Base-by-base conservation (phyloP, 2,888 invertebrate genomes). In the Acholoe squamosa region DNA sequence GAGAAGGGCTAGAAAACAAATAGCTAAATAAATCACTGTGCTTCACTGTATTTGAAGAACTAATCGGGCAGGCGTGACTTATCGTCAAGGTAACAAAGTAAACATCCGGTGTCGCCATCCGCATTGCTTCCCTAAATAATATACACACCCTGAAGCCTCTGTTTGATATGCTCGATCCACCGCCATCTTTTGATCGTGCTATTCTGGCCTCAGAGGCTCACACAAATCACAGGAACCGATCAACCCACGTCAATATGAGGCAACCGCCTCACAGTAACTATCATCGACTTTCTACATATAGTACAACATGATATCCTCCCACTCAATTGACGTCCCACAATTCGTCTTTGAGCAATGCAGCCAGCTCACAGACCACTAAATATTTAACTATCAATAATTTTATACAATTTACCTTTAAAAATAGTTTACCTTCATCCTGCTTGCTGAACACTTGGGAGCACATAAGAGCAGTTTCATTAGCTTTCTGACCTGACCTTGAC, bases 11-110 rank as follows among this genome's bases (percentile, higher is more conserved):
- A 80, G 80, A 43, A 43, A 80, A 80, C 80, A 80, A n/a, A 80
- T 43, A 3, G 80, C 80, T 34, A 80, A 80, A 80, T 80, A 28
- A 71, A 71, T 71, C 71, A 71, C 71, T 71, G 71, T n/a, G 34
- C 80, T 80, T 80, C 80, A 80, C 80, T 80, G 80, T 80, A 80
- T 10, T 43, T 43, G 16, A 80, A 80, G 80, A 80, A 80, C 80
- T 34, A 80, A 80, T 76, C 76, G 25, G 31, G 71, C 71, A 25
- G 31, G 25, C 71, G 31, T 71, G 71, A 80, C 25, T 80, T 3
- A 43, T 80, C 22, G 80, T 33, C 80, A 80, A 28, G 80, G 33
- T 80, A 80, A 80, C 80, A 80, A 80, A 80, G 43, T 80, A 34
- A 80, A 34, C 80, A 80, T 76, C 25, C 31, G 25, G 76, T 61